These are phyloP conservation scores for Aphelinus atriplicis DNA, from an alignment of 1,140 invertebrate genomes.

Conservation along the genomic window DNA sequence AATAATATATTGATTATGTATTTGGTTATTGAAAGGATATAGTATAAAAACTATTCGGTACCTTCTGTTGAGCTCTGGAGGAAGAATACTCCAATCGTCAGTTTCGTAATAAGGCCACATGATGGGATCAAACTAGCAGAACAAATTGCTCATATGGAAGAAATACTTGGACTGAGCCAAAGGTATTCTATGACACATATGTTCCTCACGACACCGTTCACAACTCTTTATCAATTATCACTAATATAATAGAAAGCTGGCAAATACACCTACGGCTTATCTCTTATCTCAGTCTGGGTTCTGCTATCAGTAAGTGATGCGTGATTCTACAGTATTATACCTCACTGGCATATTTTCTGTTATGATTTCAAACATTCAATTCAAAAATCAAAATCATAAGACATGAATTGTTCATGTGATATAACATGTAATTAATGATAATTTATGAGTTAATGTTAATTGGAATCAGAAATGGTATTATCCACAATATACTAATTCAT, in stretches of 20 bases:
- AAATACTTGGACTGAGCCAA: neutral
- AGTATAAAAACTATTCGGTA: conserved; percentile 53
- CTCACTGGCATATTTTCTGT: neutral
- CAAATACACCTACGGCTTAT: conserved; percentile 50
- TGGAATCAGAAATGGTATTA: too few species aligned
- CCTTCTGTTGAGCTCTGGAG: conserved; percentile 84
- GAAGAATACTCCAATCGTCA: conserved; percentile 81
- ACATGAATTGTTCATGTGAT: too few species aligned
- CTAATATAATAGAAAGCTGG: conserved; percentile 45
- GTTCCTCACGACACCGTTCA: neutral
- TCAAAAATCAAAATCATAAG: too few species aligned
- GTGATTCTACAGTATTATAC: neutral
- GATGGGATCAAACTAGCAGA: conserved; percentile 34
- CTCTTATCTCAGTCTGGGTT: conserved; percentile 55
- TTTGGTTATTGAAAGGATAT: neutral
- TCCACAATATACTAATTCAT: too few species aligned
- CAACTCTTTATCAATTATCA: conserved; percentile 54
- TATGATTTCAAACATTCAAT: neutral
- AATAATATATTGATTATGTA: neutral
- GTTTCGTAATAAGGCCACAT: conserved; percentile 80
- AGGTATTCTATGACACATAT: neutral
- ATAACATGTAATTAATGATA: too few species aligned
- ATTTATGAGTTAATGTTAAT: too few species aligned
- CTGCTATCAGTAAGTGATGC: conserved; percentile 46
- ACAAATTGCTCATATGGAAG: conserved; percentile 11